A percentile compares a stretch with the other conserved stretches of the same genome.
phyloP scores from a whole-genome alignment of 2,113 vertebrate species.

The Salminus brasiliensis region DNA sequence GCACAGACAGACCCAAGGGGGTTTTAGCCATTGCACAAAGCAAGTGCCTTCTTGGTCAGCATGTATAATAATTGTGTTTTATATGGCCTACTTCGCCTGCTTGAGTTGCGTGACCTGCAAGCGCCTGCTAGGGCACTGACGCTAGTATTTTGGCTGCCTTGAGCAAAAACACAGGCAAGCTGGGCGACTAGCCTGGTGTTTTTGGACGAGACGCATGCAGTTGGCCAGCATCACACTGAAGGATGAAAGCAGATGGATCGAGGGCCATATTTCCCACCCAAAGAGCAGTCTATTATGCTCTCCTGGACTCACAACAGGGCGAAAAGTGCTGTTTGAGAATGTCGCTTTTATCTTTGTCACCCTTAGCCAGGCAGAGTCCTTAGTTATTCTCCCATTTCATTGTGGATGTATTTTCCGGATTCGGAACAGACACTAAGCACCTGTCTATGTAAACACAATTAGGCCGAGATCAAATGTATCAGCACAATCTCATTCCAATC shows the following conservation, averaged over 20 bases:
- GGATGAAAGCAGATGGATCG: not conserved
- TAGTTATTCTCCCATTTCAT: not conserved
- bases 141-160: no score
- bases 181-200: no score
- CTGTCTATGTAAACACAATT: slow-evolving; percentile 39
- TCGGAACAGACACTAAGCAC: slow-evolving; percentile 5
- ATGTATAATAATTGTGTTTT: no score
- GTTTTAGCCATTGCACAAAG: no score
- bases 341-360: not conserved
- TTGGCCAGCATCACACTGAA: not conserved
- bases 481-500: slow-evolving; percentile 31
- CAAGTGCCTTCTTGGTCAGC: no score
- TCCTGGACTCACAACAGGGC: not conserved
- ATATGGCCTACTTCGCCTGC: no score
- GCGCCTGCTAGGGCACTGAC: no score
- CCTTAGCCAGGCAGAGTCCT: not conserved
- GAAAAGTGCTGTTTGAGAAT: not conserved
- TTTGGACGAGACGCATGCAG: not conserved
- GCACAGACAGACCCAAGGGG: no score
- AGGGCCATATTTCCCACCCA: not conserved
- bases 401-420: not conserved
- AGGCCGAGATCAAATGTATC: slow-evolving; percentile 48
- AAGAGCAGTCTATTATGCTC: not conserved
- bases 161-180: no score
- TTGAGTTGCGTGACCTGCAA: no score